Evolutionary conservation across 2,888 invertebrate species (phyloP).

Genomic region (Eulithis prunata): DNA sequence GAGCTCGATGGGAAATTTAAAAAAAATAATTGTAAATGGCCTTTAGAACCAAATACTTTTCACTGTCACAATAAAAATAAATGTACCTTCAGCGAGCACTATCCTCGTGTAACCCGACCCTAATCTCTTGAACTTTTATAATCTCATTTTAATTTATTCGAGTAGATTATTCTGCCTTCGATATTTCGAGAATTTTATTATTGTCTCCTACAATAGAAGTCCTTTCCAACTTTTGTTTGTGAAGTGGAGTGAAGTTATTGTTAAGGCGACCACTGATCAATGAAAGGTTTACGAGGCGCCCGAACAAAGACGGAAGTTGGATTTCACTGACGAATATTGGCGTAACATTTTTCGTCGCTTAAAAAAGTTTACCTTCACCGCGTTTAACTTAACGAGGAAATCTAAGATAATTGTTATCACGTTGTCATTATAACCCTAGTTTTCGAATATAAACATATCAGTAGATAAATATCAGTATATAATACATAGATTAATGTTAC

Average conservation of each 20-base stretch:
- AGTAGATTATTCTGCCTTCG: slow-evolving; percentile 71
- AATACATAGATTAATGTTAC: too few species aligned
- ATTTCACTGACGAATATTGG: slow-evolving; percentile 4
- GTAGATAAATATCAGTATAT: too few species aligned
- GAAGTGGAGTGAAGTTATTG: slow-evolving; percentile 23
- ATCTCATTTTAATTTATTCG: slow-evolving; percentile 83
- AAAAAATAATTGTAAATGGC: too few species aligned
- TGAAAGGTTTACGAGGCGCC: slow-evolving; percentile 9
- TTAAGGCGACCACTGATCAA: slow-evolving; percentile 22
- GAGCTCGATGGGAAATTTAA: too few species aligned
- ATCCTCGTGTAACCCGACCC: slow-evolving; percentile 11
- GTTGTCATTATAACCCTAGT: too few species aligned
- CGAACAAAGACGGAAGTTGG: slow-evolving; percentile 11
- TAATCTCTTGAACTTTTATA: slow-evolving; percentile 62
- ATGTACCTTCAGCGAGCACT: neutral
- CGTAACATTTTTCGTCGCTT: neutral
- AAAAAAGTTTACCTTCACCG: neutral
- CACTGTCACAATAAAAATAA: neutral
- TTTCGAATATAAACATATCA: too few species aligned
- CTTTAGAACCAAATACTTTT: too few species aligned
- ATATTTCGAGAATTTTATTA: slow-evolving; percentile 55
- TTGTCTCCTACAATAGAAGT: slow-evolving; percentile 34
- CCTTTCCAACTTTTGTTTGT: slow-evolving; percentile 24
- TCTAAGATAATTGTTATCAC: too few species aligned
- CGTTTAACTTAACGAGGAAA: neutral